Percentiles rank a stretch among this genome's conserved stretches.
phyloP scores from a whole-genome alignment of 2,888 invertebrate genomes.

The Chouioia cunea region DNA sequence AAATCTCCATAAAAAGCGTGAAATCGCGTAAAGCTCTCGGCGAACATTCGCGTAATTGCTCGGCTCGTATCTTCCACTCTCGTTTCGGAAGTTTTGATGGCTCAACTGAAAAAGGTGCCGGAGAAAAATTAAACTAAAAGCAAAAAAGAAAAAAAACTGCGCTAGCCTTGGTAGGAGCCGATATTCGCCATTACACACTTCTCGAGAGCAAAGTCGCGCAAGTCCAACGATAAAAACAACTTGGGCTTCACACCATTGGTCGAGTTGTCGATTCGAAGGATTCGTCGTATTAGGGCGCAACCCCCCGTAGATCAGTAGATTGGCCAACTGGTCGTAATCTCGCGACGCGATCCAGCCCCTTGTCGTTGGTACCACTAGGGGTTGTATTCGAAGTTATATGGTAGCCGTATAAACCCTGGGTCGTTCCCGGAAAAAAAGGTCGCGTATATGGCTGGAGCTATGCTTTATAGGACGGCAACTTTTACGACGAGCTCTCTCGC shows the following conservation, averaged over 20 bases:
- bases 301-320: conserved; percentile 27
- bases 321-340: conserved; percentile 24
- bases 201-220: conserved; percentile 16
- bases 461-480: conserved; percentile 8
- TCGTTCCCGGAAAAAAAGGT: conserved; percentile 22
- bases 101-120: not conserved
- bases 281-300: conserved; percentile 1
- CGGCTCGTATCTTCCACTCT: not conserved
- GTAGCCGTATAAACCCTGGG: conserved; percentile 12
- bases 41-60: conserved; percentile 14
- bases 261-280: not conserved
- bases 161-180: not conserved
- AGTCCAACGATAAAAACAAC: conserved; percentile 19
- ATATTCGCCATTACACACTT: conserved; percentile 33
- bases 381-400: conserved; percentile 17
- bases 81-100: conserved; percentile 5
- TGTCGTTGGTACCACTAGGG: conserved; percentile 22
- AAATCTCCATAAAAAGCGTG: conserved; percentile 18
- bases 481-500: conserved; percentile 22
- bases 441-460: not conserved
- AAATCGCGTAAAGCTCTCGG: not conserved
- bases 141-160: not conserved
- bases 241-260: conserved; percentile 24
- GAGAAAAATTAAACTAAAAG: conserved; percentile 16
- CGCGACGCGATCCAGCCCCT: not conserved